Conservation (phyloP, 2,113 vertebrate genomes). For the Brienomyrus brachyistius region DNA sequence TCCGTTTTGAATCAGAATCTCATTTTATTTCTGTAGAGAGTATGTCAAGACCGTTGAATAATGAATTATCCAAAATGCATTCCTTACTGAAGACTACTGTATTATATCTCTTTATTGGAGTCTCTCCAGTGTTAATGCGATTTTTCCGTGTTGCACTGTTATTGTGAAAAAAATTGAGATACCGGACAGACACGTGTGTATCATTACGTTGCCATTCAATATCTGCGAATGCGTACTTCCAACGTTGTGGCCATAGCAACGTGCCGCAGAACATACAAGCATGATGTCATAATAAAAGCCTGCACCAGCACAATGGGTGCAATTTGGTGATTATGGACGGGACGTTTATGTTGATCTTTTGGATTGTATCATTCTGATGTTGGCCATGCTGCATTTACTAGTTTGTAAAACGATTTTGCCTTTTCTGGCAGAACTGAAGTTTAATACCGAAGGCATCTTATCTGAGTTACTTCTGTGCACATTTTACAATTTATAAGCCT, state of each 20-base stretch:
- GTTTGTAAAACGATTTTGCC: too few species aligned
- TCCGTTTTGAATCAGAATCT: background rate
- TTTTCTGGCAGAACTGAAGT: too few species aligned
- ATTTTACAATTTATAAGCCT: background rate
- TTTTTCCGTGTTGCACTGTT: background rate
- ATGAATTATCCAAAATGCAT: too few species aligned
- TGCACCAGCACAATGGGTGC: background rate
- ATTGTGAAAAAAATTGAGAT: background rate
- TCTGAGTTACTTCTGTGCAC: background rate
- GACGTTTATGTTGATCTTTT: background rate
- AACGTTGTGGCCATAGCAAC: background rate
- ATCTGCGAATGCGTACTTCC: background rate
- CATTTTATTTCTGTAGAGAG: background rate
- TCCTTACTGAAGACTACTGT: too few species aligned
- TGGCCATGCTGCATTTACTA: too few species aligned
- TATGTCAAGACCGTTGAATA: too few species aligned
- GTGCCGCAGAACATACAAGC: background rate
- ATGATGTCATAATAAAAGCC: background rate
- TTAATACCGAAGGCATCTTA: background rate
- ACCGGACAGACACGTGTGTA: background rate
- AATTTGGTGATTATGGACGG: background rate
- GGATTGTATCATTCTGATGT: background rate
- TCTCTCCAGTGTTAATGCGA: background rate
- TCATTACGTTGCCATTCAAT: background rate
- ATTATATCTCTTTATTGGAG: background rate